Base-by-base conservation (phyloP, 2,113 vertebrate genomes). In the Anarhynchus alexandrinus region DNA sequence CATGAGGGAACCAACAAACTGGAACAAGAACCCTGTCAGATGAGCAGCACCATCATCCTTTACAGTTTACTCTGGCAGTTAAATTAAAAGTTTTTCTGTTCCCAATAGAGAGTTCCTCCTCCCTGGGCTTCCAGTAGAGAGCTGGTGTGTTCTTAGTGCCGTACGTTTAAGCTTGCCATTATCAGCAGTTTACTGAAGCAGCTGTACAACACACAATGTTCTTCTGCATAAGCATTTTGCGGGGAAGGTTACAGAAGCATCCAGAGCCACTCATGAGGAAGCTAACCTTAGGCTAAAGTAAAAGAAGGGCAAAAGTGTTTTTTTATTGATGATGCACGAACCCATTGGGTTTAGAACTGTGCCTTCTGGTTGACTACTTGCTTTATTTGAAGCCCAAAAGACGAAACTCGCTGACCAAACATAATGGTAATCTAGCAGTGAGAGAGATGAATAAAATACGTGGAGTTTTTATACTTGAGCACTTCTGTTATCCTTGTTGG, bases 391-490 rank as follows among this genome's bases (percentile, higher is more conserved):
- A 96, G 80, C 71, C 79, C 74, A 49, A 73, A 97, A 97, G 95
- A 93, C 22, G 92, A 97, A 97, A 97, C 91, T 97, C 97, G 86
- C 96, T 98, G 97, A 97, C 97, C 97, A 98, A 97, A 97, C 97
- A 96, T 96, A 98, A 96, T 94, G 95, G 96, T 98, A 98, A 98
- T 98, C 97, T 98, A 98, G 97, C 98, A 98, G 96, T 96, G 96
- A 95, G 90, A 86, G 96, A 97, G 96, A 95, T 95, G 92, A 98
- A 98, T 98, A 96, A 98, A 98, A 98, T 97, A 91, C 86, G 16
- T 54, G 38, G 84, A 66, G 62, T 90, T 97, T 97, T 97, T 97
- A 95, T 98, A 95, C 77, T 95, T 90, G 86, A 96, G 79, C 93
- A 93, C 93, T 74, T 96, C 76, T 1, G 58, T 98, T 98, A 96